phyloP scores from a whole-genome alignment of 1,140 invertebrate species.

The Drosophila pandora region DNA sequence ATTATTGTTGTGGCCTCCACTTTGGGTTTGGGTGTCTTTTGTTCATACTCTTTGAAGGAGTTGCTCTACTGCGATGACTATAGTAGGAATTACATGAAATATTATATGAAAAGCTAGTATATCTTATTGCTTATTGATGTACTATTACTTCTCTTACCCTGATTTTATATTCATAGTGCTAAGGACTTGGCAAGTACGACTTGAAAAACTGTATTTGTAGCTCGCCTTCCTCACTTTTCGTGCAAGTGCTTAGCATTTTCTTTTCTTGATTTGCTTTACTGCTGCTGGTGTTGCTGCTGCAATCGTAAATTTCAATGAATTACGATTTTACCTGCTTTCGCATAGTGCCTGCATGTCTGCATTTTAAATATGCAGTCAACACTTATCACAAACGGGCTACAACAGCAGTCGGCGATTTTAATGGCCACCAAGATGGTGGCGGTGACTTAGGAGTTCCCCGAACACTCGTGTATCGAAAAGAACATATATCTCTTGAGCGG shows the following conservation, averaged over 20 bases:
- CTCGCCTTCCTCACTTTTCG: constrained; percentile 13
- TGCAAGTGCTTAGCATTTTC: constrained; percentile 31
- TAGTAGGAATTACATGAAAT: neutral
- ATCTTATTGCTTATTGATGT: no score
- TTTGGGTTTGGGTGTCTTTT: constrained; percentile 49
- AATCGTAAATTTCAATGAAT: constrained; percentile 77
- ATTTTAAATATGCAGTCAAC: constrained; percentile 72
- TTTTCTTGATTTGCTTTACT: constrained; percentile 17
- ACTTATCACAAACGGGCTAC: constrained; percentile 46
- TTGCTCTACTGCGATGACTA: neutral
- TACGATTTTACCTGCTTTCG: constrained; percentile 68
- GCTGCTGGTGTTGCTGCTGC: constrained; percentile 46
- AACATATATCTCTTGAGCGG: constrained; percentile 3
- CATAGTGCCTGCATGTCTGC: constrained; percentile 57
- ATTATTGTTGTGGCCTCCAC: constrained; percentile 78
- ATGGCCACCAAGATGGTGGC: constrained; percentile 49
- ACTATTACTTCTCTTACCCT: no score
- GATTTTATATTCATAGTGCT: neutral
- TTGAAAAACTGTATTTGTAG: neutral
- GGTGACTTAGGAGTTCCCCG: constrained; percentile 16
- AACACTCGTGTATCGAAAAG: constrained; percentile 3
- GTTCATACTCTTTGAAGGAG: constrained; percentile 23
- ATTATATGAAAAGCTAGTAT: no score
- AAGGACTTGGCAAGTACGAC: neutral
- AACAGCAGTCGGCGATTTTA: constrained; percentile 41